Evolutionary conservation across 2,888 invertebrate species (phyloP).

Genomic region (Andrena haemorrhoa): DNA sequence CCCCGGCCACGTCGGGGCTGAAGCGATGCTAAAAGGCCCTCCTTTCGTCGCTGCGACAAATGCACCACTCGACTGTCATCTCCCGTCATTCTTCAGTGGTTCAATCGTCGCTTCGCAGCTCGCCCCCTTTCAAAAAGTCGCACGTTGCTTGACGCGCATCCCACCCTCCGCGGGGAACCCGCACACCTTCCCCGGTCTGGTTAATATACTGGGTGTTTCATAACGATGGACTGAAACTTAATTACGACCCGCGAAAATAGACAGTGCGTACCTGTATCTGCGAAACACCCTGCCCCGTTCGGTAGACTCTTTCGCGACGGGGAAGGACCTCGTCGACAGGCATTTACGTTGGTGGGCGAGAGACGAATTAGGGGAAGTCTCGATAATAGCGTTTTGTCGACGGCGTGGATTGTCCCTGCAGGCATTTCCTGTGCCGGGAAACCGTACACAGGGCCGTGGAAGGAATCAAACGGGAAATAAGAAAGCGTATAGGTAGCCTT

Average conservation of each 20-base stretch:
- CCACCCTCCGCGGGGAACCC: slow-evolving; percentile 7
- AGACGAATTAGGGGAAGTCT: slow-evolving; percentile 81
- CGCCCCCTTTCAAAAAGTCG: slow-evolving; percentile 47
- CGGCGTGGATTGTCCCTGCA: slow-evolving; percentile 36
- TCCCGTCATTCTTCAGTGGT: slow-evolving; percentile 64
- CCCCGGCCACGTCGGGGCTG: slow-evolving; percentile 38
- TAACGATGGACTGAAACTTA: background rate
- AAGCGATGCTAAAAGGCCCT: slow-evolving; percentile 62
- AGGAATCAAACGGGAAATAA: slow-evolving; percentile 76
- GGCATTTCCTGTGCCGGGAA: slow-evolving; percentile 49
- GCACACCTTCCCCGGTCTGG: slow-evolving; percentile 8
- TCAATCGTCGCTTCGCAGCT: slow-evolving; percentile 65
- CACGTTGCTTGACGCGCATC: slow-evolving; percentile 21
- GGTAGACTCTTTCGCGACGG: slow-evolving; percentile 31
- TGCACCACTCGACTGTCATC: slow-evolving; percentile 66
- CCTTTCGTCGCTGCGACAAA: slow-evolving; percentile 56
- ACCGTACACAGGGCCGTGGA: slow-evolving; percentile 54
- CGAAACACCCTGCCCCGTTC: background rate
- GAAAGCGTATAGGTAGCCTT: slow-evolving; percentile 68
- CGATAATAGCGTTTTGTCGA: slow-evolving; percentile 76
- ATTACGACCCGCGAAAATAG: background rate
- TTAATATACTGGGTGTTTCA: background rate
- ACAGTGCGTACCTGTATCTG: background rate
- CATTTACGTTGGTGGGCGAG: slow-evolving; percentile 40
- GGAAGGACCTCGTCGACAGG: slow-evolving; percentile 21